Evolutionary conservation across 1,140 invertebrate species (phyloP), one percentile per base, ranked within the genome.

Genomic region (Solen grandis): DNA sequence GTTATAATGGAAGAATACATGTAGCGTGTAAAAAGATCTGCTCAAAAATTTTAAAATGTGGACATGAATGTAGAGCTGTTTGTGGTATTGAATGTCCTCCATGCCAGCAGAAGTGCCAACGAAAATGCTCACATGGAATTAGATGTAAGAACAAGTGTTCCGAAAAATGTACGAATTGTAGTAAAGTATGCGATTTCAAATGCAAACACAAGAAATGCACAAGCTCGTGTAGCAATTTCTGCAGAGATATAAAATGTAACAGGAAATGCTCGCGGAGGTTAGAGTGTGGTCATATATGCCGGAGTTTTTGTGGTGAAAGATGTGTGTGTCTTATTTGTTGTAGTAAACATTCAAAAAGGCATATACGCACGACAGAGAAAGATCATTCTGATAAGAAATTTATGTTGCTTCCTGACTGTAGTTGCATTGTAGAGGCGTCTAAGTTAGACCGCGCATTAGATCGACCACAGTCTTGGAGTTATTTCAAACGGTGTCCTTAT

Each of bases 221-320:
- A 0, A 92, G 91, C 46, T 85, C 85, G 89, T 96, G 95, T 90
- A 79, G 91, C 29, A 90, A 94, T 81, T 87, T 94, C 81, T 87
- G 91, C 33, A 96, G 95, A 90, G 90, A 93, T 46, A 90, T 92
- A 50, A 81, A 84, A 8, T 93, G 95, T 72, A 57, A 86, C 55
- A 22, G 76, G 41, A 78, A 62, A 27, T 90, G 88, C 57, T 19
- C 50, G 27, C 84, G 80, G 52, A 36, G 33, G 2, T 73, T 88
- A 36, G 31, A 69, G 75, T 96, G 95, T 90, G 94, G 94, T 54
- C 95, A 96, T 87, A 86, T n/a, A 31, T 96, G 95, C 87, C 87
- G 92, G 33, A 92, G 69, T 13, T 16, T 88, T 19, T 95, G 95
- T 90, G 90, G 92, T 50, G 95, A 96, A 94, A 96, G 95, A 87